Evolutionary conservation across 1,140 invertebrate species (phyloP).

Genomic region (Drosophila tristis): DNA sequence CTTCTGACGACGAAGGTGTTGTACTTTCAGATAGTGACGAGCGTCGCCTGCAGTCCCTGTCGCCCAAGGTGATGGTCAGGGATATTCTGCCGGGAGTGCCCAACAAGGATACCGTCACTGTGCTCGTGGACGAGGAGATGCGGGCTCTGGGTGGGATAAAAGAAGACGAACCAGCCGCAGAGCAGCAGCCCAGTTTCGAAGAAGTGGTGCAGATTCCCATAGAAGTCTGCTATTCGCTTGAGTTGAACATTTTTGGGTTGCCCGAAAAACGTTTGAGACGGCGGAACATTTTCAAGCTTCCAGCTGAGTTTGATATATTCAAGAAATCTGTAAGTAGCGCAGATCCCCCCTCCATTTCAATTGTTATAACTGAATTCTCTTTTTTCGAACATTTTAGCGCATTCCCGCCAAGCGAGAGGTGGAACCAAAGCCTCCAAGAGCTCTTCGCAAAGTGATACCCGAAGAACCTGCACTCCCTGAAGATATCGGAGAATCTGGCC

Average conservation of each 20-base stretch:
- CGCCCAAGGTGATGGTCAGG: conserved; percentile 50
- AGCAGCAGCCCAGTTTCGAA: conserved; percentile 16
- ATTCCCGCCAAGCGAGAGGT: conserved; percentile 14
- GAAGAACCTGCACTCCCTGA: background rate
- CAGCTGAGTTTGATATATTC: conserved; percentile 43
- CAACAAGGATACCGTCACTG: conserved; percentile 46
- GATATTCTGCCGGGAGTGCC: conserved; percentile 53
- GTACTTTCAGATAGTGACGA: conserved; percentile 73
- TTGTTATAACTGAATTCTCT: background rate
- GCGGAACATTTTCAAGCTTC: conserved; percentile 37
- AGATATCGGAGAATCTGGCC: background rate
- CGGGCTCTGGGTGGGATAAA: conserved; percentile 28
- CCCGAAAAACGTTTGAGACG: conserved; percentile 33
- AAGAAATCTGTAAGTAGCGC: conserved; percentile 44
- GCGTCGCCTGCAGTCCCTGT: conserved; percentile 42
- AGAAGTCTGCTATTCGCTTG: conserved; percentile 37
- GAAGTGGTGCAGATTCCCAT: conserved; percentile 35
- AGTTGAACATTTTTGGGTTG: conserved; percentile 37
- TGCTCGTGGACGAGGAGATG: conserved; percentile 43
- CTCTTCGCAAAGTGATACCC: background rate
- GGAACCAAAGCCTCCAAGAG: background rate
- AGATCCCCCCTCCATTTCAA: background rate
- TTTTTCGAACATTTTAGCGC: conserved; percentile 32
- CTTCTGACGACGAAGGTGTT: conserved; percentile 77
- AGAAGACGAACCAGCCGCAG: background rate